Evolutionary conservation across 2,113 vertebrate genomes (phyloP).

Genomic region (Corythaixoides concolor): DNA sequence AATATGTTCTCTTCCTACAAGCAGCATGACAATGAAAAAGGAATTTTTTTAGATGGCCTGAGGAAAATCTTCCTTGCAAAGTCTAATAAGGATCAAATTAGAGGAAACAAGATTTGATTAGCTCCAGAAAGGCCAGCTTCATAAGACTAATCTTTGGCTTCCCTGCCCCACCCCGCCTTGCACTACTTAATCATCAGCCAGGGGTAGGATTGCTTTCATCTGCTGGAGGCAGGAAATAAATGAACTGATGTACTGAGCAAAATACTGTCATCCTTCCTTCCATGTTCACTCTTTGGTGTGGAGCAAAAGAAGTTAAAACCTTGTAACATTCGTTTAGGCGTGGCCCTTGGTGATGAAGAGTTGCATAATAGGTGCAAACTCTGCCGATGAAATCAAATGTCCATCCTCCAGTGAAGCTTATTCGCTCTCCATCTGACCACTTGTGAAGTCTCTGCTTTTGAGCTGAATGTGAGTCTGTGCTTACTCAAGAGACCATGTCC

Average conservation of each 20-base stretch:
- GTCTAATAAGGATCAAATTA: constrained; percentile 44
- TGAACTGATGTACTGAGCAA: background rate
- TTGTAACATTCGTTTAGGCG: background rate
- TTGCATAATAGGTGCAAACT: rapidly evolving
- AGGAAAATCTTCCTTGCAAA: constrained; percentile 16
- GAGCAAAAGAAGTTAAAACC: background rate
- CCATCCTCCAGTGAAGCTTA: background rate
- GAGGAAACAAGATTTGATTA: constrained; percentile 34
- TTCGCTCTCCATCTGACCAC: background rate
- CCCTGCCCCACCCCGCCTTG: background rate
- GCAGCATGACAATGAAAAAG: background rate
- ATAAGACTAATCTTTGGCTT: background rate
- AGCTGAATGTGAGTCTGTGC: background rate
- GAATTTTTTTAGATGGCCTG: background rate
- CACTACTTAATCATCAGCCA: constrained; percentile 16
- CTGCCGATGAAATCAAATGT: background rate
- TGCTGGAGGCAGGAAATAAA: constrained; percentile 27
- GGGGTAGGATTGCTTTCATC: background rate
- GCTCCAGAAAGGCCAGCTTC: constrained; percentile 31
- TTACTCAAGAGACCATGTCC: background rate
- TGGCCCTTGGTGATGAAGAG: background rate
- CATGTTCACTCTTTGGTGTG: background rate
- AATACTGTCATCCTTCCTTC: background rate
- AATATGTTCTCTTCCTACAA: background rate
- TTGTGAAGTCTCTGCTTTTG: background rate